Evolutionary conservation across 2,797 vertebrate species (phyloP).

Genomic region (Pempheris klunzingeri): DNA sequence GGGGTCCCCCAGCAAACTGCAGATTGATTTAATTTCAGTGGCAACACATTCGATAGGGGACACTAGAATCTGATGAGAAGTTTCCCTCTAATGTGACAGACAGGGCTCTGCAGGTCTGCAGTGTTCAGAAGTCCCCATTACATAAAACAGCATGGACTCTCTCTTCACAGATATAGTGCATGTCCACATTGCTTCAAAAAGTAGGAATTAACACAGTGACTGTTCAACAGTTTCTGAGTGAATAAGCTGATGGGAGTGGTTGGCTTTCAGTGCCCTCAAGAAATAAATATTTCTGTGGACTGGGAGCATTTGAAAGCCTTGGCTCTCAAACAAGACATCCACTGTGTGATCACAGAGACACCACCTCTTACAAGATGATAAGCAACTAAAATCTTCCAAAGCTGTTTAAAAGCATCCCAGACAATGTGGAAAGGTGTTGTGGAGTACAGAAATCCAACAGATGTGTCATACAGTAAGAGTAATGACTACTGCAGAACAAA

Average conservation of each 20-base stretch:
- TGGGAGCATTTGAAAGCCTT: conserved; percentile 1
- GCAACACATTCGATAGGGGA: conserved; percentile 1
- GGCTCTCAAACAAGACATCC: background rate
- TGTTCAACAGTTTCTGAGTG: conserved; percentile 44
- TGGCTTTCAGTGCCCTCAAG: conserved; percentile 28
- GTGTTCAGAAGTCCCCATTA: background rate
- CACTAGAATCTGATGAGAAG: background rate
- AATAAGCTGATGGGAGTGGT: conserved; percentile 55
- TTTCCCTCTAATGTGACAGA: background rate
- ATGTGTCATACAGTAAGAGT: background rate
- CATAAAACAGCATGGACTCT: background rate
- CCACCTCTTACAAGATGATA: background rate
- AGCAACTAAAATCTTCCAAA: background rate
- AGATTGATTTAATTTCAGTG: conserved; percentile 1
- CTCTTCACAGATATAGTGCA: background rate
- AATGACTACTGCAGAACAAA: background rate
- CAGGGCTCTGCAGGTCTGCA: background rate
- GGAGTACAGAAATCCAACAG: background rate
- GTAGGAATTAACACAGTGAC: conserved; percentile 13
- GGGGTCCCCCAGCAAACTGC: background rate
- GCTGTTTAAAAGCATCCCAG: background rate
- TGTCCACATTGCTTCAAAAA: conserved; percentile 3
- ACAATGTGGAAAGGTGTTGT: background rate
- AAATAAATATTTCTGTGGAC: conserved; percentile 19
- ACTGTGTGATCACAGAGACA: background rate